These are phyloP conservation scores for Geodia barretti DNA, from an alignment of 37 sponge, comb jelly and placozoan species.

Conservation along the genomic window DNA sequence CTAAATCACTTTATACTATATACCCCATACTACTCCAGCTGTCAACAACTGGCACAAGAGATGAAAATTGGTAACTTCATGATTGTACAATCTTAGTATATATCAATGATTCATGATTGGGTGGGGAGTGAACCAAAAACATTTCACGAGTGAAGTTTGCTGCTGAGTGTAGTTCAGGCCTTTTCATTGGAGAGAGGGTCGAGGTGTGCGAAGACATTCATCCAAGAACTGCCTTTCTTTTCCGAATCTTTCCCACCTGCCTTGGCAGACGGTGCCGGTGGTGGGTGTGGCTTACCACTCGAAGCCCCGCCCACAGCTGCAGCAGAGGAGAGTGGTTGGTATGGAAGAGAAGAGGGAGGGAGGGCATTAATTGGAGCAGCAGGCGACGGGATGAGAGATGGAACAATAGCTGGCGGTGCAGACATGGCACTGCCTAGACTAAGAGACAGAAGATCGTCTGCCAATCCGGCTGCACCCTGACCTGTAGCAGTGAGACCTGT, in stretches of 20 bases:
- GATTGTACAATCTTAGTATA: too few species aligned
- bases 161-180: too few species aligned
- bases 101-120: too few species aligned
- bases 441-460: background rate
- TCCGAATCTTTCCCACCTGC: constrained; percentile 7
- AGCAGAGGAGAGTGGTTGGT: background rate
- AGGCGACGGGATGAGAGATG: background rate
- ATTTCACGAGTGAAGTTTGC: too few species aligned
- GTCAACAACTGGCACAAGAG: too few species aligned
- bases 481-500: background rate
- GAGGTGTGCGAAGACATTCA: constrained; percentile 73
- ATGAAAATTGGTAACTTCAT: too few species aligned
- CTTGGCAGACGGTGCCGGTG: background rate
- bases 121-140: too few species aligned
- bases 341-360: background rate
- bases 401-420: background rate
- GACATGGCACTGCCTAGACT: background rate
- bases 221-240: constrained; percentile 47
- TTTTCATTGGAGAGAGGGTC: constrained; percentile 84
- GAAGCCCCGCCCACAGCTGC: background rate
- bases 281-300: background rate
- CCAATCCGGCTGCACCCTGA: background rate
- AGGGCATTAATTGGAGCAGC: too few species aligned
- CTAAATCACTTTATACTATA: too few species aligned
- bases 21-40: too few species aligned